Base-by-base conservation (phyloP, 2,113 vertebrate species). In the Lasiurus cinereus region DNA sequence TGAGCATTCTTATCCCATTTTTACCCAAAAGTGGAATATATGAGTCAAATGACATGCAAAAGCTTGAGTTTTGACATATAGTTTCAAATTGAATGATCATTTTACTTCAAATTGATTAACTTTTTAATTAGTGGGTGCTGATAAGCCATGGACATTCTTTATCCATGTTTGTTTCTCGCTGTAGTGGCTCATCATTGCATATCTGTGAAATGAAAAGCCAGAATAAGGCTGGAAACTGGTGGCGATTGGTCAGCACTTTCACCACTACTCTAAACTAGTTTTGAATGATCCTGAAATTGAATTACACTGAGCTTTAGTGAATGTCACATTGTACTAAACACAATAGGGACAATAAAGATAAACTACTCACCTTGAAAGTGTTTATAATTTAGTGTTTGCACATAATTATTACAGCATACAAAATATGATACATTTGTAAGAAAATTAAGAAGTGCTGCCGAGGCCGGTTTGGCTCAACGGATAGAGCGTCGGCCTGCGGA, bases 251-350 rank as follows among this genome's bases (percentile, higher is more conserved):
- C 70, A 82, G 73, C 27, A 77, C 39, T 70, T 78, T 85, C 4
- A 31, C 24, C 50, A 69, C 66, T 43, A 33, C 36, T 48, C 19
- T 31, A 39, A 73, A 70, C 46, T n/a, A 93, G 50, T 22, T 91
- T 69, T 77, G 56, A 76, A 64, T 72, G 56, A 88, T 36, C 54
- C 62, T 83, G 33, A 93, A 70, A 72, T 31, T 91, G 46, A 89
- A 62, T 64, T 73, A 46, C 48, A 50, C 24, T 69, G 48, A 83
- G 19, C 31, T 96, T 79, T 39, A 94, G 31, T 67, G 48, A 94
- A 48, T 86, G 39, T 24, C 69, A 78, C 22, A 72, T 5, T 52
- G 59, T n/a, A 77, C 36, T 88, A 76, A 92, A 80, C 27, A 94
- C 5, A 67, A 64, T 6, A 2, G 66, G 56, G 78, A 67, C 39